Percentiles rank a stretch among this genome's conserved stretches.
Evolutionary conservation across 2,113 vertebrate species (phyloP).

Genomic region (Pionites leucogaster): DNA sequence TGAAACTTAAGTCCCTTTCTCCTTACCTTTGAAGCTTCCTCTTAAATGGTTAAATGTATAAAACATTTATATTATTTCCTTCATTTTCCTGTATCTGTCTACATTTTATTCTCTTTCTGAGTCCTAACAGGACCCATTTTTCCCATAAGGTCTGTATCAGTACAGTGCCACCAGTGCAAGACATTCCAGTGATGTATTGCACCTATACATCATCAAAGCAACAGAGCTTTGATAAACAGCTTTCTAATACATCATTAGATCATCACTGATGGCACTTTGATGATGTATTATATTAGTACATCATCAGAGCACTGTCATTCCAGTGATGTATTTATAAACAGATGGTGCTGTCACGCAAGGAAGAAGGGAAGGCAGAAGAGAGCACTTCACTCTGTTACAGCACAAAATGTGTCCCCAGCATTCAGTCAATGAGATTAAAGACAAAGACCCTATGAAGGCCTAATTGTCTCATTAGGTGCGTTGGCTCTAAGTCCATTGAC

Average conservation of each 20-base stretch:
- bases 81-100: background rate
- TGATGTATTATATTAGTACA: conserved; percentile 74
- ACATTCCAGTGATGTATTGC: conserved; percentile 61
- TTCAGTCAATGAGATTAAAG: background rate
- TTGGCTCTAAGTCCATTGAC: background rate
- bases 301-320: conserved; percentile 71
- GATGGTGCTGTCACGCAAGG: conserved; percentile 57
- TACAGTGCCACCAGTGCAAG: conserved; percentile 7
- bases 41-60: background rate
- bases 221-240: conserved; percentile 65
- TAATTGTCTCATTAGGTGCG: background rate
- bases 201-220: conserved; percentile 58
- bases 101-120: background rate
- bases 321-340: conserved; percentile 71
- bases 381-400: conserved; percentile 1
- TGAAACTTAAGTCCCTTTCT: background rate
- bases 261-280: conserved; percentile 72
- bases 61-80: background rate
- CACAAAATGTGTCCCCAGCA: background rate
- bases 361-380: conserved; percentile 44
- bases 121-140: conserved; percentile 24
- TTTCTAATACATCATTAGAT: conserved; percentile 73
- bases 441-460: background rate
- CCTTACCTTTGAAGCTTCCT: background rate
- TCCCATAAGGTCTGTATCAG: conserved; percentile 29